phyloP scores from a whole-genome alignment of 2,113 vertebrate genomes.

The Oreochromis tanganicae region DNA sequence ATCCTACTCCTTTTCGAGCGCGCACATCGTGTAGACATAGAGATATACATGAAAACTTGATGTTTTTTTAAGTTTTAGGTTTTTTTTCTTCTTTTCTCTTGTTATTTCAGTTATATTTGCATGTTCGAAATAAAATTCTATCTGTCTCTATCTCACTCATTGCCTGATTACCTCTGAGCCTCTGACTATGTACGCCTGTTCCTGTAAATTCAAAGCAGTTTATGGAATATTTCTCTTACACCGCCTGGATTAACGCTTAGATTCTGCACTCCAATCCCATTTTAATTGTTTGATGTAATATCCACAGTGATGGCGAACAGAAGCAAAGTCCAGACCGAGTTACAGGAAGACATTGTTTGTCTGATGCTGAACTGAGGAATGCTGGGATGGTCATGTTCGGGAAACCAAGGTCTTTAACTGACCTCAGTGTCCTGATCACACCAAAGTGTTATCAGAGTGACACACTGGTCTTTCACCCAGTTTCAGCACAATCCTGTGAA shows the following conservation, averaged over 20 bases:
- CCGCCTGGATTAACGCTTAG: fast-evolving
- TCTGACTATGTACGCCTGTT: background rate
- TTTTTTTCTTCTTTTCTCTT: background rate
- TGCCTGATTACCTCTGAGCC: background rate
- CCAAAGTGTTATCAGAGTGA: background rate
- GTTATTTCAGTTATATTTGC: background rate
- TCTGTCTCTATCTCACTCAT: background rate
- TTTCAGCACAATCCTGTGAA: background rate
- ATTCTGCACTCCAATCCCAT: background rate
- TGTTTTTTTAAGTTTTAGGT: background rate
- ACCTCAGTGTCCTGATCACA: constrained; percentile 23
- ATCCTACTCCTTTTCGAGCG: background rate
- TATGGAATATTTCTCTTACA: background rate
- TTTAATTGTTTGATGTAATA: background rate
- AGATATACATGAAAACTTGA: background rate
- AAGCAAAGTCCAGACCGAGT: background rate
- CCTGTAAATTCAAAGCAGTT: background rate
- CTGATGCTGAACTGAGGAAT: constrained; percentile 45
- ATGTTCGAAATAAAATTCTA: fast-evolving
- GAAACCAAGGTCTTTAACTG: constrained; percentile 17
- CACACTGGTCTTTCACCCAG: background rate
- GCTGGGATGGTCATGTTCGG: constrained; percentile 25
- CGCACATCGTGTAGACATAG: background rate
- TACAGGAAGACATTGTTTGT: background rate
- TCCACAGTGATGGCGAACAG: background rate